Conservation (phyloP, 2,113 vertebrate genomes). For the human (Homo sapiens) region GRCh38 chr3:29918501-29919000, state of each 20-base stretch:
- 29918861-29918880: background rate
- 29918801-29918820: constrained; percentile 29
- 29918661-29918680: constrained; percentile 17
- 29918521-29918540: background rate
- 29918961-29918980: background rate
- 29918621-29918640: background rate
- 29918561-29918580: constrained; percentile 8
- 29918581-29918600: background rate
- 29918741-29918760: background rate
- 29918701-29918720: background rate
- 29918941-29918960: background rate
- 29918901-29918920: background rate
- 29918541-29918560: background rate
- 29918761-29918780: background rate
- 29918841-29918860: background rate
- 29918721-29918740: background rate
- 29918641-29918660: background rate
- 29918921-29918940: background rate
- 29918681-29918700: background rate
- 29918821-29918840: background rate
- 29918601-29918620: background rate
- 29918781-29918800: background rate
- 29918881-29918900: background rate
- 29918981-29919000: background rate
- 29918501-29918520: constrained; percentile 29